Evolutionary conservation across 1,140 invertebrate genomes (phyloP).

Genomic region (Varroa destructor): DNA sequence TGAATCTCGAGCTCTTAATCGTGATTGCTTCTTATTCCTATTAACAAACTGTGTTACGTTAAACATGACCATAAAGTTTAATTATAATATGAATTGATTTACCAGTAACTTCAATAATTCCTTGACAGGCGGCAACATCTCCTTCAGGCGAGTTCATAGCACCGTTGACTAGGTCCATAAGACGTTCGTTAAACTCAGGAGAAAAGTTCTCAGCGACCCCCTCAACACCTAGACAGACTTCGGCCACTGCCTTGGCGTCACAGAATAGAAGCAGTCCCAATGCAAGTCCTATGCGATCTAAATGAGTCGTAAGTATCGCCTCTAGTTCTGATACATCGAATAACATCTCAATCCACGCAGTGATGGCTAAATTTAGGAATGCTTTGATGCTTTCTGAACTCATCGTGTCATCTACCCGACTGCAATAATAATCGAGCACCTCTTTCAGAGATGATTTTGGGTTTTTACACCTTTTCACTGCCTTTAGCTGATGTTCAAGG

Average conservation of each 20-base stretch:
- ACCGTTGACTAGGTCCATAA: conserved; percentile 10
- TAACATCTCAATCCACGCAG: conserved; percentile 9
- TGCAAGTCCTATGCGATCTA: conserved; percentile 9
- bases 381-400: neutral
- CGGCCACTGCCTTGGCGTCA: conserved; percentile 16
- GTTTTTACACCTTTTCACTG: conserved; percentile 8
- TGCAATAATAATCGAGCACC: conserved; percentile 23
- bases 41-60: too few species aligned
- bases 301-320: neutral
- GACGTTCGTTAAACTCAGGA: conserved; percentile 11
- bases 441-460: conserved; percentile 6
- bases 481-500: conserved; percentile 32
- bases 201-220: conserved; percentile 18
- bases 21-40: neutral
- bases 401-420: conserved; percentile 2
- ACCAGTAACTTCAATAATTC: conserved; percentile 21
- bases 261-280: conserved; percentile 13
- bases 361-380: conserved; percentile 5
- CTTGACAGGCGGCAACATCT: conserved; percentile 12
- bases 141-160: conserved; percentile 21
- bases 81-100: neutral
- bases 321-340: conserved; percentile 4
- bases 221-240: conserved; percentile 17
- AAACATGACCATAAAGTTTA: too few species aligned
- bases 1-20: neutral